Evolutionary conservation across 2,888 invertebrate genomes (phyloP).

Genomic region (Mythimna ferrago): DNA sequence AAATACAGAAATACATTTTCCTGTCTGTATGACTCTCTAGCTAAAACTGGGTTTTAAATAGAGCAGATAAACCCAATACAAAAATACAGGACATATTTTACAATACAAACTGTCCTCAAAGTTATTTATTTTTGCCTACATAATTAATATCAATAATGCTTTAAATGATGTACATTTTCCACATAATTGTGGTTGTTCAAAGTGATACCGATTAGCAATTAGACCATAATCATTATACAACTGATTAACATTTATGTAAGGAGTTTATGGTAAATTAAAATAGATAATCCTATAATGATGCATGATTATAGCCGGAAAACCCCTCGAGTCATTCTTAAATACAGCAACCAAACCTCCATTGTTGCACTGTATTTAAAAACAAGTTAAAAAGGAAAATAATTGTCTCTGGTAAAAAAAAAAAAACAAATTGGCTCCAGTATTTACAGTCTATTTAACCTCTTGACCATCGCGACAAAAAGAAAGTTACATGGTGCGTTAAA

Average conservation of each 20-base stretch:
- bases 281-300: neutral
- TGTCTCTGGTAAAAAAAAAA: conserved; percentile 58
- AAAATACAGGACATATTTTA: neutral
- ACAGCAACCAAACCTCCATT: conserved; percentile 32
- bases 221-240: neutral
- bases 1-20: neutral
- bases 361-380: conserved; percentile 48
- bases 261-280: neutral
- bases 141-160: neutral
- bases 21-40: neutral
- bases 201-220: neutral
- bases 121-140: neutral
- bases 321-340: conserved; percentile 17
- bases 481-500: conserved; percentile 86
- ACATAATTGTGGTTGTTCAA: too few species aligned
- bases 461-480: conserved; percentile 80
- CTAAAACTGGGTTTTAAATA: neutral
- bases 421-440: conserved; percentile 67
- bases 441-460: conserved; percentile 88
- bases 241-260: neutral
- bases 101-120: conserved; percentile 7
- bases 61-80: neutral
- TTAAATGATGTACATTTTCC: too few species aligned
- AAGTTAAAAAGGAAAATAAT: conserved; percentile 50
- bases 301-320: conserved; percentile 4